These are phyloP conservation scores for Zygaena filipendulae DNA, from an alignment of 2,888 invertebrate genomes.

Conservation along the genomic window DNA sequence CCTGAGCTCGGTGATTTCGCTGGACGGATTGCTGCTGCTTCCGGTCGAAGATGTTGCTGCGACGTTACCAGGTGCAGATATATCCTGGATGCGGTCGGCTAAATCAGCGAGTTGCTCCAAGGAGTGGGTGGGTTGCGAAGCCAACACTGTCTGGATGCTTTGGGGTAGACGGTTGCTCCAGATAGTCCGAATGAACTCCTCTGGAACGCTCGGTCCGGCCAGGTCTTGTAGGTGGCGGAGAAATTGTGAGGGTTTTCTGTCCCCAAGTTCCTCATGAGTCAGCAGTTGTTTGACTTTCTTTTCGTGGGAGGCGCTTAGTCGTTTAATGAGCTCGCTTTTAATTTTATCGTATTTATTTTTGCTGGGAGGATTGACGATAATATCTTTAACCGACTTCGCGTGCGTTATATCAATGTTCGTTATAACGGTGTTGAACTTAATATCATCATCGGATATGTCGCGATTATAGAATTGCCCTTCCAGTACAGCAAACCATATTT, in stretches of 20 bases:
- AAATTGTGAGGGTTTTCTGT: conserved; percentile 16
- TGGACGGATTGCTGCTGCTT: too few relatives aligned
- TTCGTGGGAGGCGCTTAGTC: too few relatives aligned
- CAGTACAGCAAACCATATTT: conserved; percentile 3
- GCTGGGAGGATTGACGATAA: conserved; percentile 7
- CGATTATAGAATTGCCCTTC: conserved; percentile 2
- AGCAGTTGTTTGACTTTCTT: conserved; percentile 13
- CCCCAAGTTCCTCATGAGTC: conserved; percentile 13
- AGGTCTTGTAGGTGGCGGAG: too few relatives aligned
- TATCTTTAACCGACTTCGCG: conserved; percentile 5
- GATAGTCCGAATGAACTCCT: conserved; percentile 14
- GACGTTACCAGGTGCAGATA: conserved; percentile 1
- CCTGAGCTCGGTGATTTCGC: conserved; percentile 1
- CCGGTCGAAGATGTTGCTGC: neutral
- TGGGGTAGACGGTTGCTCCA: conserved; percentile 9
- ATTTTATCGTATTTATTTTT: conserved; percentile 11
- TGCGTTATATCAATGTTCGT: conserved; percentile 2
- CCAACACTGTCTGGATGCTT: conserved; percentile 4
- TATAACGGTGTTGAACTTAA: neutral
- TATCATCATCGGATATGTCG: neutral
- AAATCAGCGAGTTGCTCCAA: conserved; percentile 5
- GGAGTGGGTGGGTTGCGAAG: conserved; percentile 1
- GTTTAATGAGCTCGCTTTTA: conserved; percentile 16
- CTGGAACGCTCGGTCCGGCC: conserved; percentile 11
- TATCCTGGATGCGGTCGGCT: conserved; percentile 2